These are phyloP conservation scores for Drosophila navojoa DNA, from an alignment of 1,140 invertebrate genomes.

Conservation along the genomic window DNA sequence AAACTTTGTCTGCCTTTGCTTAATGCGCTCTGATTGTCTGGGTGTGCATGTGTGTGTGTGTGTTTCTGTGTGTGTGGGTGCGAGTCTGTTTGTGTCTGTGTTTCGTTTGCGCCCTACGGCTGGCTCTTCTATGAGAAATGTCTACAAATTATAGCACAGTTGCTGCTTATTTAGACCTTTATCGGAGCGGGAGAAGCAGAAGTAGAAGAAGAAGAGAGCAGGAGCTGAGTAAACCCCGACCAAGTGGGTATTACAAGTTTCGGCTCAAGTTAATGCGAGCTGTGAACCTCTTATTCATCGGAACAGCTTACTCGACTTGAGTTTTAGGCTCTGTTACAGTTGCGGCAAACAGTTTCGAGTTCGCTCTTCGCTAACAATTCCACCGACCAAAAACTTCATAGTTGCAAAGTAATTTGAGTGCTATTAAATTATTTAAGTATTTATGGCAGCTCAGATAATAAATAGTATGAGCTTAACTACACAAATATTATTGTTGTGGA, in stretches of 20 bases:
- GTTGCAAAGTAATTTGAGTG: not conserved
- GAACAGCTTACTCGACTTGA: not conserved
- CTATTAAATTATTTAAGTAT: too few relatives aligned
- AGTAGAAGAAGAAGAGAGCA: not conserved
- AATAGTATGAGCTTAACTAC: too few relatives aligned
- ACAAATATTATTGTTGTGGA: too few relatives aligned
- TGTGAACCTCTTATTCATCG: constrained; percentile 11
- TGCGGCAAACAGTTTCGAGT: not conserved
- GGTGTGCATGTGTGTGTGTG: constrained; percentile 31
- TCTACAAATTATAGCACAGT: constrained; percentile 63
- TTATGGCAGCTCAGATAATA: too few relatives aligned
- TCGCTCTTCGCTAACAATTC: too few relatives aligned
- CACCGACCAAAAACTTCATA: too few relatives aligned
- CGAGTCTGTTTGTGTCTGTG: constrained; percentile 48
- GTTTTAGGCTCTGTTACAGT: not conserved
- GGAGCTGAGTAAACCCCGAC: not conserved
- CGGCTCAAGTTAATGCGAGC: constrained; percentile 19
- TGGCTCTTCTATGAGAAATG: constrained; percentile 59
- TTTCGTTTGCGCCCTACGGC: constrained; percentile 26
- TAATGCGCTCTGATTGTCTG: constrained; percentile 53
- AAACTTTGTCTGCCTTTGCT: constrained; percentile 71
- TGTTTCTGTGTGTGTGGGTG: constrained; percentile 24
- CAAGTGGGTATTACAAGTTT: constrained; percentile 59
- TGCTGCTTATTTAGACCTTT: constrained; percentile 26
- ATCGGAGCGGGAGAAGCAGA: not conserved